These are phyloP conservation scores for Eidolon dupreanum DNA, from an alignment of 2,797 vertebrate genomes.

Conservation along the genomic window DNA sequence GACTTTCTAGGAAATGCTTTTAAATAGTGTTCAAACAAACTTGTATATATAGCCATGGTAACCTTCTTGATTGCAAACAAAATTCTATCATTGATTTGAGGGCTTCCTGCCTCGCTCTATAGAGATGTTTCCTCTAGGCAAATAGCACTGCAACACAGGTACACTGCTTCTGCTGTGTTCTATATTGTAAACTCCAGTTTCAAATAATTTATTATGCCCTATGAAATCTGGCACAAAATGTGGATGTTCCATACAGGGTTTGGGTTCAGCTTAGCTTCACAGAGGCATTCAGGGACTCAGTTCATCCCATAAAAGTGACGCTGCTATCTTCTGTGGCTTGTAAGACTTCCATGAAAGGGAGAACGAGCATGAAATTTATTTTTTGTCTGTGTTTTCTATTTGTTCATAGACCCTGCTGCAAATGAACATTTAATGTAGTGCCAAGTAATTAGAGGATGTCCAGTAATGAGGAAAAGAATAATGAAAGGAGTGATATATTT, in stretches of 20 bases:
- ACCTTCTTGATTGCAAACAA: background rate
- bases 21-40: background rate
- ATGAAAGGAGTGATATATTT: background rate
- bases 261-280: background rate
- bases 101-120: background rate
- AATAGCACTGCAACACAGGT: background rate
- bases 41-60: background rate
- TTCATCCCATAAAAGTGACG: background rate
- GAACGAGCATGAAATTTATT: background rate
- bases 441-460: background rate
- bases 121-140: background rate
- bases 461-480: background rate
- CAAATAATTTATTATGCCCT: background rate
- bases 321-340: background rate
- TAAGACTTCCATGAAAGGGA: background rate
- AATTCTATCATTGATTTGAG: background rate
- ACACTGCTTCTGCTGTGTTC: background rate
- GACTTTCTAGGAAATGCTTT: background rate
- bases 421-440: background rate
- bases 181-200: background rate
- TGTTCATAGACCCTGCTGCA: background rate
- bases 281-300: background rate
- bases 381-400: background rate
- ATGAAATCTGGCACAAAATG: background rate
- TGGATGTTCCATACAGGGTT: background rate